Base-by-base conservation (phyloP, 2,888 invertebrate genomes). In the Leucophenga montana region DNA sequence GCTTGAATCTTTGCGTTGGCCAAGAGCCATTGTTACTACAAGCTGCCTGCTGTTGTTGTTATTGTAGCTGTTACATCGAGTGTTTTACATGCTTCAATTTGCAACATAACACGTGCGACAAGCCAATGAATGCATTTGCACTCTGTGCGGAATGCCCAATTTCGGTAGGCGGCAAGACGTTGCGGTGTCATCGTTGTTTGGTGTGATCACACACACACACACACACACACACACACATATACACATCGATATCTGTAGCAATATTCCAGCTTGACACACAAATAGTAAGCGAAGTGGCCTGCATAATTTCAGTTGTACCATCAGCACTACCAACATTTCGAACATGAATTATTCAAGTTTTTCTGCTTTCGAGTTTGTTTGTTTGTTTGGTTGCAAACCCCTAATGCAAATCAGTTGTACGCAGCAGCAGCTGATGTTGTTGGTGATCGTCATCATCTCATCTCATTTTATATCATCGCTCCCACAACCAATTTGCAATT, bases 401-500 rank as follows among this genome's bases (percentile, higher is more conserved):
- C 39, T 11, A 39, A 39, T 39, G 39, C 39, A 39, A 39, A 39
- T 39, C 39, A 39, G 39, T 39, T 39, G 27, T 8, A 8, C 39
- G 9, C 39, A 27, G 39, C 39, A 39, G 39, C 39, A 5, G 39
- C 3, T 48, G 65, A n/a, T 31, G 65, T 72, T 70, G 73, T 64
- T 22, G 53, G 20, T 66, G 67, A 39, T 39, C 39, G 11, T 39
- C 39, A n/a, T 33, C 33, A 39, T 39, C 39, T 39, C 39, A 39
- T 39, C 39, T 39, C 39, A 39, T 39, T 39, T 39, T 39, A 39
- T 39, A 39, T 11, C 39, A 39, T 39, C 11, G 39, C 39, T 39
- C 39, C 39, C 39, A 39, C 39, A 39, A 39, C 39, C 39, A 39
- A 39, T 39, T 39, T 84, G 77, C 80, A 81, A 80, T 81, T 84